Evolutionary conservation across 2,113 vertebrate genomes (phyloP).

Genomic region (Etia nguti): DNA sequence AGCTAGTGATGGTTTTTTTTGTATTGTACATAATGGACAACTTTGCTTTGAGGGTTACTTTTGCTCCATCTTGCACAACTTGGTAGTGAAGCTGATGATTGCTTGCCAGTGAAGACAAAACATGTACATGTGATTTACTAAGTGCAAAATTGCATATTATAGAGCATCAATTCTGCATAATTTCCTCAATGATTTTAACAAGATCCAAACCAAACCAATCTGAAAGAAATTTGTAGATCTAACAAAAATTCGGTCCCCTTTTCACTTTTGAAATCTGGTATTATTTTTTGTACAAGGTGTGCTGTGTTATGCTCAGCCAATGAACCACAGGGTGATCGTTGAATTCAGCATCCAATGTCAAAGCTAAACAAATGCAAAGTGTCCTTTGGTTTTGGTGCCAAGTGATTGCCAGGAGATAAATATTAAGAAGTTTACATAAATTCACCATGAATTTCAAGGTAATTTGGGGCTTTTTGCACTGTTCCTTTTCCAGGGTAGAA

Average conservation of each 20-base stretch:
- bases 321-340: not conserved
- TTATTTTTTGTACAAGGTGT: not conserved
- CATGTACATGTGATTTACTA: not conserved
- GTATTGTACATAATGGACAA: not conserved
- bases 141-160: not conserved
- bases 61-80: not conserved
- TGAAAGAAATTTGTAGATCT: not conserved
- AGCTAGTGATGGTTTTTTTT: not conserved
- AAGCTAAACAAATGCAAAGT: accelerated
- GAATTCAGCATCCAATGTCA: not conserved
- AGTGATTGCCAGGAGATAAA: not conserved
- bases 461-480: not conserved
- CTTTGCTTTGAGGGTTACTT: not conserved
- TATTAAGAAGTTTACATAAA: not conserved
- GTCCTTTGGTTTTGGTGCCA: not conserved
- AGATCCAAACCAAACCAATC: not conserved
- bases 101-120: not conserved
- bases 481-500: not conserved
- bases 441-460: not conserved
- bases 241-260: not conserved
- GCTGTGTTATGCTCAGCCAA: not conserved
- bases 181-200: not conserved
- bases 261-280: not conserved
- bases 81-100: not conserved
- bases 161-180: not conserved